Base-by-base conservation (phyloP, 1,140 invertebrate species). In the Sipha flava region DNA sequence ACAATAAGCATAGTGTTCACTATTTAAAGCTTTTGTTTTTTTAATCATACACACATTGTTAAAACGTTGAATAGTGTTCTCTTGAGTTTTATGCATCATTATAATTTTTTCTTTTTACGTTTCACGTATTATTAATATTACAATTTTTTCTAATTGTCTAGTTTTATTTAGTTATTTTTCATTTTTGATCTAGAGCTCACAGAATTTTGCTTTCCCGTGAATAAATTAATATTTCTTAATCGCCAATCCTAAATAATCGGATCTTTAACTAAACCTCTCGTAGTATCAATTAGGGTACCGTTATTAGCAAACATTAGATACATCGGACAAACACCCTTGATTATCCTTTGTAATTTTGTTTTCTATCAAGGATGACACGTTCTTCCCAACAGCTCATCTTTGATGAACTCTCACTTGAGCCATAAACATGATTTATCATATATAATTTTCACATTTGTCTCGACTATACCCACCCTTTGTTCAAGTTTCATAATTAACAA, bases 271-370 rank as follows among this genome's bases (percentile, higher is more conserved):
- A 66, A 66, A 45, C 40, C 37, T n/a, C 40, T 29, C 14, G 62
- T 10, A 26, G n/a, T 70, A 70, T 70, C 66, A 70, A 70, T 70
- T 70, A 70, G 23, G 66, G 16, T 47, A n/a, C 40, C 66, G 66
- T 70, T 43, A 70, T 70, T 70, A 70, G 66, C 40, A 26, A 70
- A 70, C 66, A 45, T 45, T 45, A 29, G 40, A 70, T 23, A 29
- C 40, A 18, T 2, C 43, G 26, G 66, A 7, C 23, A 47, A 21
- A 45, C 29, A 47, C 16, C 40, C 40, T 29, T 18, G 66, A 70
- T 70, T 47, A 70, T 70, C 66, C 66, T 47, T 47, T 47, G 40
- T 70, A 70, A 70, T 45, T 43, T 70, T 23, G 66, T 29, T 23
- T 43, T 70, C 47, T 70, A 18, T 23, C 14, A 16, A n/a, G 66